phyloP scores from a whole-genome alignment of 2,797 vertebrate genomes.

The Anguilla marmorata region DNA sequence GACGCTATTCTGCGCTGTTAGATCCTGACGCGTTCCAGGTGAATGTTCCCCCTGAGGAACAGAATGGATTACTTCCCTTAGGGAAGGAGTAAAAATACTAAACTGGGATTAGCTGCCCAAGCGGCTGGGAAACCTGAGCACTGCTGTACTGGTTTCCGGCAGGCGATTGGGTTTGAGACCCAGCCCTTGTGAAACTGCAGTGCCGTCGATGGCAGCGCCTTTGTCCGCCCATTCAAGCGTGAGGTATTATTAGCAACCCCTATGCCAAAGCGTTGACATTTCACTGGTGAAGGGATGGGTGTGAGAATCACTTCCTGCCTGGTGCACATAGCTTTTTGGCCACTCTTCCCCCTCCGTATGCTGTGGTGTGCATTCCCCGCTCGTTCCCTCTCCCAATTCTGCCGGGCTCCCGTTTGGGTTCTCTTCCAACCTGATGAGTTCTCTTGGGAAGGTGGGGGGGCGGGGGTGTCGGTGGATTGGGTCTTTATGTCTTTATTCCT shows the following conservation, averaged over 20 bases:
- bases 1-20: neutral
- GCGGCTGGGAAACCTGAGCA: neutral
- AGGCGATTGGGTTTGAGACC: neutral
- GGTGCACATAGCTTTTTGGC: neutral
- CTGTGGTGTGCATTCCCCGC: neutral
- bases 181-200: neutral
- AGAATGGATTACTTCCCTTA: neutral
- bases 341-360: neutral
- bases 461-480: neutral
- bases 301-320: slow-evolving; percentile 31
- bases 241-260: slow-evolving; percentile 42
- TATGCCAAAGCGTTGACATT: slow-evolving; percentile 57
- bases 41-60: slow-evolving; percentile 9
- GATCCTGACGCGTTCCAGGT: neutral
- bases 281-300: slow-evolving; percentile 46
- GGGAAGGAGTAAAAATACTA: neutral
- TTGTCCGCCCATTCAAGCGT: slow-evolving; percentile 14
- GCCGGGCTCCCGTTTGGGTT: neutral
- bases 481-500: neutral
- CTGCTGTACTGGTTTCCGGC: neutral
- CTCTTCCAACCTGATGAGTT: neutral
- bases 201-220: neutral
- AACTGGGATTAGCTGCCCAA: neutral
- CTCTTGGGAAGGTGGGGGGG: neutral
- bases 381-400: neutral